Percentiles rank a stretch among this genome's conserved stretches.
Evolutionary conservation across 2,797 vertebrate species (phyloP).

Genomic region (Alosa sapidissima): DNA sequence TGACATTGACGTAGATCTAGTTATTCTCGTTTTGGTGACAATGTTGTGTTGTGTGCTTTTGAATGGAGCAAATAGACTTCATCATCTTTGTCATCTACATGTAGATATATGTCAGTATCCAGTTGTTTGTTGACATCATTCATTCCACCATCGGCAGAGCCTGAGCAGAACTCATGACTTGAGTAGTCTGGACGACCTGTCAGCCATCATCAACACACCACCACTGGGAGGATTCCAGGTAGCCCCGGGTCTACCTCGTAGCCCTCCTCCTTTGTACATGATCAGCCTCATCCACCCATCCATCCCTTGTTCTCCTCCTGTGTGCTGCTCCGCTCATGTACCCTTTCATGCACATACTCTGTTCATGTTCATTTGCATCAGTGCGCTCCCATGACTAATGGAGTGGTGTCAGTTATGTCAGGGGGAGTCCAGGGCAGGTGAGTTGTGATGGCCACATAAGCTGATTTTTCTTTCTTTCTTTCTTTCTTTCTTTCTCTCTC

Average conservation of each 20-base stretch:
- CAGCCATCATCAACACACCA: conserved; percentile 81
- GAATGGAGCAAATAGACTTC: neutral
- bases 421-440: neutral
- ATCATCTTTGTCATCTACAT: neutral
- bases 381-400: neutral
- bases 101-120: conserved; percentile 1
- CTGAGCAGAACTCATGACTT: conserved; percentile 74
- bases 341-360: neutral
- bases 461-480: neutral
- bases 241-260: conserved; percentile 49
- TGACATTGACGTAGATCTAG: no score
- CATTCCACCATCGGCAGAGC: conserved; percentile 20
- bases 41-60: neutral
- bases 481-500: conserved; percentile 16
- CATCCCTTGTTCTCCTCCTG: neutral
- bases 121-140: neutral
- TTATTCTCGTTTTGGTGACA: no score
- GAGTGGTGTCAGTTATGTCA: neutral
- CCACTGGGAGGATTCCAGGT: conserved; percentile 89
- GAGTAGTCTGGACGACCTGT: conserved; percentile 77
- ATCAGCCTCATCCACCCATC: neutral
- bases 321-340: conserved; percentile 2
- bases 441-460: neutral
- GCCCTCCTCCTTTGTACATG: neutral
- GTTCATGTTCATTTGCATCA: neutral